Conservation (phyloP, 2,113 vertebrate genomes). For the Hyaena hyaena region DNA sequence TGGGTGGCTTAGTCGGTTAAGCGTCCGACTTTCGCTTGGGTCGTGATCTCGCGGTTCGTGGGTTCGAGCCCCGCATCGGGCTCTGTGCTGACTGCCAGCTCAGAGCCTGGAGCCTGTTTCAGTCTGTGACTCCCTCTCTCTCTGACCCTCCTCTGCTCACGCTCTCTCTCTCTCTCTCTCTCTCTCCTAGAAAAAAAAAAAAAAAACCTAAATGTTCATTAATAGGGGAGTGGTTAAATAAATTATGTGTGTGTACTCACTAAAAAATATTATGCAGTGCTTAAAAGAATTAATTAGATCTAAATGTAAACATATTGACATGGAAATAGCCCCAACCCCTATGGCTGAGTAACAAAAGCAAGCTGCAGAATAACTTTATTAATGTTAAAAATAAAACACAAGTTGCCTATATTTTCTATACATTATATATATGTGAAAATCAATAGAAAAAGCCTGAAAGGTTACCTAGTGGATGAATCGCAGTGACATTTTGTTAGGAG, state of each 20-base stretch:
- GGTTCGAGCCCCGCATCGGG: too few relatives aligned
- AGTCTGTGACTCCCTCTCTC: too few relatives aligned
- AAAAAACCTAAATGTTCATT: not conserved
- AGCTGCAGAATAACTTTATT: slow-evolving; percentile 29
- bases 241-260: not conserved
- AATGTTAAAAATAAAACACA: slow-evolving; percentile 35
- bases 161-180: too few relatives aligned
- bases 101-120: too few relatives aligned
- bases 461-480: not conserved
- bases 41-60: too few relatives aligned
- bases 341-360: not conserved
- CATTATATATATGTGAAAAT: not conserved
- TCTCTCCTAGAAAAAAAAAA: slow-evolving; percentile 54
- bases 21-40: too few relatives aligned
- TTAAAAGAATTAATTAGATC: slow-evolving; percentile 23
- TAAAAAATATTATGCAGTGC: slow-evolving; percentile 16
- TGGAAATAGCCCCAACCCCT: not conserved
- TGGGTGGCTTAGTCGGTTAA: too few relatives aligned
- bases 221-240: not conserved
- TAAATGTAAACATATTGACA: not conserved
- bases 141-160: too few relatives aligned
- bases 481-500: not conserved
- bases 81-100: too few relatives aligned
- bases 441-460: not conserved
- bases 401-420: not conserved